A percentile compares a stretch with the other conserved stretches of the same genome.
Evolutionary conservation across 2,888 invertebrate genomes (phyloP).

Genomic region (Blomia tropicalis): DNA sequence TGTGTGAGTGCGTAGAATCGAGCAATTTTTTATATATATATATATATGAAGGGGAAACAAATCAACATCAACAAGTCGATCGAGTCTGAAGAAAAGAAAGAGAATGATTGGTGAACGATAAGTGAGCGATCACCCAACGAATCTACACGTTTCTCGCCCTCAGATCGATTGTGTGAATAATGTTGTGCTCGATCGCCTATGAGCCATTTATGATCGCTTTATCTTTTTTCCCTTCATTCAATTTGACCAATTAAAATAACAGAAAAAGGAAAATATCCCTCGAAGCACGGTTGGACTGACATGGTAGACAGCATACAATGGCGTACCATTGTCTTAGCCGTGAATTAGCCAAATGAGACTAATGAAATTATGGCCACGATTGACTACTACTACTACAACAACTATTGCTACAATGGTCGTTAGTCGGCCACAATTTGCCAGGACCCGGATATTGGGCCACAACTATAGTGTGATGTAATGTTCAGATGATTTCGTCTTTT

Average conservation of each 20-base stretch:
- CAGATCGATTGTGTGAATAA: constrained; percentile 13
- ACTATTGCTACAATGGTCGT: not conserved
- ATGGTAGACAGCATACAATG: not conserved
- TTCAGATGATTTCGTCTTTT: not conserved
- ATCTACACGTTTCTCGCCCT: not conserved
- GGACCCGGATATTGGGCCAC: constrained; percentile 6
- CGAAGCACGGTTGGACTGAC: too few species aligned
- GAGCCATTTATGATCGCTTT: too few species aligned
- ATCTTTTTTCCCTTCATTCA: too few species aligned
- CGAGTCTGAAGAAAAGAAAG: too few species aligned
- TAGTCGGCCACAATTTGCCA: not conserved
- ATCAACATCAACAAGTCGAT: too few species aligned
- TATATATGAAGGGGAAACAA: too few species aligned
- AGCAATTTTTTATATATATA: too few species aligned
- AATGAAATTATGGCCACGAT: constrained; percentile 11
- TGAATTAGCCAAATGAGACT: constrained; percentile 2
- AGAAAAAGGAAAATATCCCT: not conserved
- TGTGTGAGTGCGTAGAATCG: too few species aligned
- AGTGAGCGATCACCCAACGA: constrained; percentile 7
- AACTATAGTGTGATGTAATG: not conserved
- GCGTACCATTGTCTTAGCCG: not conserved
- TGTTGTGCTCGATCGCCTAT: too few species aligned
- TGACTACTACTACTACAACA: not conserved
- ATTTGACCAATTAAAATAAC: not conserved
- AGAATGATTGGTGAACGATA: constrained; percentile 13